Base-by-base conservation (phyloP, 2,797 vertebrate species). In the Sternotherus odoratus region DNA sequence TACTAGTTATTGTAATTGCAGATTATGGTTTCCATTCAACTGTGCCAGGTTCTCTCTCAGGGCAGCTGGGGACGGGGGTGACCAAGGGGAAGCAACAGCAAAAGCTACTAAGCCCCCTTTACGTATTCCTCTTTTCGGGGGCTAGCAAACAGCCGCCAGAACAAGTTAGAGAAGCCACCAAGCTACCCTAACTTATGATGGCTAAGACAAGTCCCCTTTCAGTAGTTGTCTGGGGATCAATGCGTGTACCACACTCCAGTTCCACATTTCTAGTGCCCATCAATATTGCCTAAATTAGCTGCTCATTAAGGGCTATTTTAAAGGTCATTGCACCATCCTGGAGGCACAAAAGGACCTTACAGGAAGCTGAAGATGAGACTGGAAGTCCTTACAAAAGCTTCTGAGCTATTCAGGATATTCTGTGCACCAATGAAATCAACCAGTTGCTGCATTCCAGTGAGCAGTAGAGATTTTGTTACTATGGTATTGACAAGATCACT, bases 381-480 rank as follows among this genome's bases (percentile, higher is more conserved):
- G 23, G 17, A 19, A 36, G 17, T 69, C n/a, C n/a, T 36, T 69
- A 69, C 21, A 36, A 17, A 21, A 39, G 6, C 66, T 39, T 39
- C 66, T 69, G 36, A 69, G 24, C 10, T 12, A 39, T 23, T 19
- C 66, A 69, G 9, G 36, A 69, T 36, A 69, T n/a, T 17, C 19
- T 69, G n/a, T 10, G 63, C n/a, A 11, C 9, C 16, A 69, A 69
- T 36, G 8, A n/a, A 36, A 36, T 69, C n/a, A 21, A 69, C n/a
- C 33, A 23, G 63, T 69, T 69, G 36, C 10, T 26, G 21, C 28
- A 69, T 90, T 95, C 87, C 94, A 39, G n/a, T 51, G 51, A 60
- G 84, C 51, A 92, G 84, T 24, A 88, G 3, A 36, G 78, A 91
- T 90, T 93, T 93, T 85, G 1, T 79, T 57, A n/a, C 49, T 50